These are phyloP conservation scores for Hydriomena furcata DNA, from an alignment of 2,888 invertebrate genomes.

Conservation along the genomic window DNA sequence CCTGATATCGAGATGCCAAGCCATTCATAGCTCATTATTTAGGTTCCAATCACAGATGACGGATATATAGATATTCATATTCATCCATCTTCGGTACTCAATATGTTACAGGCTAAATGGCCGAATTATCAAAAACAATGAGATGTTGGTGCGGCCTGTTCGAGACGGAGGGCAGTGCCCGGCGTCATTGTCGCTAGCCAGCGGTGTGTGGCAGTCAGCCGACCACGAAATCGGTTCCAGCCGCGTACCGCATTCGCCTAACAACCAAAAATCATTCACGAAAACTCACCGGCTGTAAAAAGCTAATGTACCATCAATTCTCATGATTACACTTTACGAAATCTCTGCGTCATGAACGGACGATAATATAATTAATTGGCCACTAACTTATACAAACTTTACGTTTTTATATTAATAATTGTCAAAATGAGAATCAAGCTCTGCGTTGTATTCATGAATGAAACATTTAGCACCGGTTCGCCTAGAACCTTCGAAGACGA, in stretches of 20 bases:
- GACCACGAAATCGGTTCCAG: conserved; percentile 78
- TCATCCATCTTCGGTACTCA: conserved; percentile 16
- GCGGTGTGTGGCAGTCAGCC: conserved; percentile 73
- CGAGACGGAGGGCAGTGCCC: conserved; percentile 65
- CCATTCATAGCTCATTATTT: conserved; percentile 22
- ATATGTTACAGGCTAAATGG: conserved; percentile 45
- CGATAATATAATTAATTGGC: not conserved
- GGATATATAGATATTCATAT: conserved; percentile 15
- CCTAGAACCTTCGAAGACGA: too few species aligned
- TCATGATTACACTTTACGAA: conserved; percentile 10
- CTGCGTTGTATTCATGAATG: not conserved
- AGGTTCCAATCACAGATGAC: conserved; percentile 18
- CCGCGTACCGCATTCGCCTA: conserved; percentile 44
- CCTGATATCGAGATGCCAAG: too few species aligned
- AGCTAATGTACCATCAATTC: conserved; percentile 20
- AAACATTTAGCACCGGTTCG: not conserved
- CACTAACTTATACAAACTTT: too few species aligned
- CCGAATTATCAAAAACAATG: conserved; percentile 71
- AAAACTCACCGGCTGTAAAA: conserved; percentile 36
- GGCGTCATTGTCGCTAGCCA: conserved; percentile 71
- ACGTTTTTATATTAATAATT: too few species aligned
- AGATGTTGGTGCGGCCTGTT: conserved; percentile 51
- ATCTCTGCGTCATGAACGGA: not conserved
- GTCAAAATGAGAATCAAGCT: not conserved
- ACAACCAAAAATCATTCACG: conserved; percentile 38